Percentiles rank a stretch among this genome's conserved stretches.
phyloP scores from a whole-genome alignment of 2,888 invertebrate genomes.

The Formica aserva region DNA sequence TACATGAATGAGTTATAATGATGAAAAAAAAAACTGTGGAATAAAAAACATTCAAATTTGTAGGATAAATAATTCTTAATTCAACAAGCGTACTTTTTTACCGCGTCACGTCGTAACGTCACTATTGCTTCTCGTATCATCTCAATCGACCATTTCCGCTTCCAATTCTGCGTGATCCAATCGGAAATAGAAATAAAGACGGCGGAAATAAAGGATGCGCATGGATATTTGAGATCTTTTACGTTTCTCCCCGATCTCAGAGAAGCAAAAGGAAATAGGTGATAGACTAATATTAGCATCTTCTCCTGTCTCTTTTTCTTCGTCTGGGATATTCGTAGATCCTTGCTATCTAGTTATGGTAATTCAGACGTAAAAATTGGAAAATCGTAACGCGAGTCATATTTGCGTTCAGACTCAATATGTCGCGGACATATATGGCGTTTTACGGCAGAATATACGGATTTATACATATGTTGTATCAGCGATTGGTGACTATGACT shows the following conservation, averaged over 20 bases:
- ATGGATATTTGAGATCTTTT: conserved; percentile 27
- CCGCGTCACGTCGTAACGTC: not conserved
- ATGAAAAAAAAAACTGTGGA: not conserved
- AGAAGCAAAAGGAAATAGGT: not conserved
- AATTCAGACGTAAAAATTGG: conserved; percentile 31
- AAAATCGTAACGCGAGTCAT: conserved; percentile 26
- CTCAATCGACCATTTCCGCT: conserved; percentile 55
- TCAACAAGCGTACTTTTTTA: not conserved
- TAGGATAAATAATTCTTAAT: not conserved
- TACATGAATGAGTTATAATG: not conserved
- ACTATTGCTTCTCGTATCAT: conserved; percentile 67
- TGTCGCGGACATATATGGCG: not conserved
- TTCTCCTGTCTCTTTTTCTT: not conserved
- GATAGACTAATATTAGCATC: conserved; percentile 19
- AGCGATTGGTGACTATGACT: conserved; percentile 6
- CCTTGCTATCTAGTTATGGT: not conserved
- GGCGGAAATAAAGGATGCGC: conserved; percentile 36
- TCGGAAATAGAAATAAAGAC: conserved; percentile 47
- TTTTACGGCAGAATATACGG: conserved; percentile 6
- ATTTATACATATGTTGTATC: conserved; percentile 11
- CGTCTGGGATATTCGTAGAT: not conserved
- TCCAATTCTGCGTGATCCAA: conserved; percentile 37
- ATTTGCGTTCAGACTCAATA: conserved; percentile 6
- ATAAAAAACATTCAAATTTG: not conserved
- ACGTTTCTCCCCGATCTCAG: not conserved